A percentile compares a stretch with the other conserved stretches of the same genome.
phyloP scores from a whole-genome alignment of 2,113 vertebrate genomes.

The Dissostichus mawsoni region DNA sequence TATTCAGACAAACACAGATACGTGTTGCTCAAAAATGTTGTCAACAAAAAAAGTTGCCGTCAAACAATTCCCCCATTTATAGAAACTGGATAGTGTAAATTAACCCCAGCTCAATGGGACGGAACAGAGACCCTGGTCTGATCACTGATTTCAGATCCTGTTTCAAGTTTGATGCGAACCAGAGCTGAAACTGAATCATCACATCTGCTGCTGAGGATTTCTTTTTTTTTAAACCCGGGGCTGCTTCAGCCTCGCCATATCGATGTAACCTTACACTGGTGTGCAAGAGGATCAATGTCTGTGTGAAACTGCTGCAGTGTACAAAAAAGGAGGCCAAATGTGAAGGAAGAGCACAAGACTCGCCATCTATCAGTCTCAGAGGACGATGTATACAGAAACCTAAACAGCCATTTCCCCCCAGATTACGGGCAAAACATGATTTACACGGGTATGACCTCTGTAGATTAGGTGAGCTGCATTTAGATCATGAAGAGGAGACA shows the following conservation, averaged over 20 bases:
- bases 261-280: conserved; percentile 67
- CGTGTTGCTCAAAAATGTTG: not conserved
- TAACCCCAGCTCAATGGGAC: conserved; percentile 3
- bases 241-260: conserved; percentile 54
- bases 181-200: conserved; percentile 51
- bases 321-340: conserved; percentile 43
- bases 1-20: not conserved
- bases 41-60: not conserved
- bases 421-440: not conserved
- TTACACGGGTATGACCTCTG: not conserved
- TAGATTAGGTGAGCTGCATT: not conserved
- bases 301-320: conserved; percentile 66
- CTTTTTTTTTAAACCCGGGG: not conserved
- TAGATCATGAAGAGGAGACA: conserved; percentile 1
- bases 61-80: not conserved
- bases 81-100: conserved; percentile 6
- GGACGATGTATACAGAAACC: not conserved
- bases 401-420: not conserved
- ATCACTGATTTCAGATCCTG: conserved; percentile 2
- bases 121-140: conserved; percentile 4
- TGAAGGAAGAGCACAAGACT: conserved; percentile 26
- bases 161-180: conserved; percentile 44
- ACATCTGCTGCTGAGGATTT: conserved; percentile 41
- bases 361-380: not conserved
- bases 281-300: conserved; percentile 64